Base-by-base conservation (phyloP, 2,888 invertebrate genomes). In the Apotomis capreana region DNA sequence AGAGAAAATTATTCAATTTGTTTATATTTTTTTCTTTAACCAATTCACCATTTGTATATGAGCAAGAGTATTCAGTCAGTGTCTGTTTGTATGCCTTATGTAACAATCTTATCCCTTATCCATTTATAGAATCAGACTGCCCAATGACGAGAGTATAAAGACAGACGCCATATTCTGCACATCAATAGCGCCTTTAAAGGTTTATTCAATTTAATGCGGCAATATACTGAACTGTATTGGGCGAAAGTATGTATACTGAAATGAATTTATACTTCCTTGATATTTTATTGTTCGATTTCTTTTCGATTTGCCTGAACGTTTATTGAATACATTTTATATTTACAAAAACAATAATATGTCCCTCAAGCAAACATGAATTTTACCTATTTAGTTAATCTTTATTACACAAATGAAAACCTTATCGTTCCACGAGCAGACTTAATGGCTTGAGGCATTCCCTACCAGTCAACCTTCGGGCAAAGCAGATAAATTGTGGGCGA, bases 181-280 rank as follows among this genome's bases (percentile, higher is more conserved):
- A 67, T 61, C 70, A 71, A 71, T 61, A 71, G 46, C 70, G 60
- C 70, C 70, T 67, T 74, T 69, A 72, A 67, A 67, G 74, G 61
- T 63, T 74, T 72, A 74, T 74, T 74, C 67, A 74, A 74, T 74
- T 74, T 72, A 69, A 46, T 49, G 52, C 52, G 70, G 5, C 26
- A 64, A 70, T 70, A 64, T 70, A 40, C 69, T 61, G 13, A 61
- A 64, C 58, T 57, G 57, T 15, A 52, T 57, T 15, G 55, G 49
- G 55, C 44, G 54, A 44, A 40, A 60, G 60, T 44, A 10, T 36
- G 44, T 54, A 68, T 54, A 61, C 40, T 51, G 40, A 68, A 37
- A 60, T 46, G 10, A 44, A 26, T 26, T 26, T 26, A 26, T 36
- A 36, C 61, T 62, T 69, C 69, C 62, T 62, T 37, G 46, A 13